Evolutionary conservation across 2,797 vertebrate species (phyloP).

Genomic region (Danio albolineatus): DNA sequence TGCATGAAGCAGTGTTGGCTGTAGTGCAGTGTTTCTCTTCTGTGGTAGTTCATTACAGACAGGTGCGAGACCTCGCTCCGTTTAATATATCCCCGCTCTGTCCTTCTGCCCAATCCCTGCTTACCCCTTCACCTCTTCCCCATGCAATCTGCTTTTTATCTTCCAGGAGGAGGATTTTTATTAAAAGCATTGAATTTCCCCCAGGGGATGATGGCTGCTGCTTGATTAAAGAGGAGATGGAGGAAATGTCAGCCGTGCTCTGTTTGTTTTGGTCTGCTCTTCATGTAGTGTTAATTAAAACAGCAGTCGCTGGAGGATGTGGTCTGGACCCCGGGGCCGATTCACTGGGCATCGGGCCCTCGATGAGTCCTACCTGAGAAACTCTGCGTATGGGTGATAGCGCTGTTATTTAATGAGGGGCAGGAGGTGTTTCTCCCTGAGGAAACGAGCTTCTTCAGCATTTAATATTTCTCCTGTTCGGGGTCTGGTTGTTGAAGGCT

Average conservation of each 20-base stretch:
- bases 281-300: slow-evolving; percentile 56
- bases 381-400: slow-evolving; percentile 3
- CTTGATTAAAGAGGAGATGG: slow-evolving; percentile 62
- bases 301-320: slow-evolving; percentile 38
- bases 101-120: slow-evolving; percentile 15
- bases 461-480: slow-evolving; percentile 22
- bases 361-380: slow-evolving; percentile 39
- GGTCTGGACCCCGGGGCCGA: slow-evolving; percentile 21
- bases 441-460: slow-evolving; percentile 18
- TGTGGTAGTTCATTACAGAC: background rate
- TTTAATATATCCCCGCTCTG: slow-evolving; percentile 15
- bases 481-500: background rate
- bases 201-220: slow-evolving; percentile 48
- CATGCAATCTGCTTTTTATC: slow-evolving; percentile 59
- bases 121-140: slow-evolving; percentile 17
- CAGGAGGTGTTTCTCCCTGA: slow-evolving; percentile 16
- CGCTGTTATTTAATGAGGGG: slow-evolving; percentile 25
- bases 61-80: slow-evolving; percentile 16
- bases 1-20: background rate
- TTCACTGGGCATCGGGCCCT: slow-evolving; percentile 25
- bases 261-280: slow-evolving; percentile 41
- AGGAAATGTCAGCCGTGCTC: slow-evolving; percentile 20
- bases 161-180: slow-evolving; percentile 57
- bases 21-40: background rate
- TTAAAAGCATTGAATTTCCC: slow-evolving; percentile 60